phyloP scores from a whole-genome alignment of 2,797 vertebrate genomes.

The Silurus lanzhouensis region DNA sequence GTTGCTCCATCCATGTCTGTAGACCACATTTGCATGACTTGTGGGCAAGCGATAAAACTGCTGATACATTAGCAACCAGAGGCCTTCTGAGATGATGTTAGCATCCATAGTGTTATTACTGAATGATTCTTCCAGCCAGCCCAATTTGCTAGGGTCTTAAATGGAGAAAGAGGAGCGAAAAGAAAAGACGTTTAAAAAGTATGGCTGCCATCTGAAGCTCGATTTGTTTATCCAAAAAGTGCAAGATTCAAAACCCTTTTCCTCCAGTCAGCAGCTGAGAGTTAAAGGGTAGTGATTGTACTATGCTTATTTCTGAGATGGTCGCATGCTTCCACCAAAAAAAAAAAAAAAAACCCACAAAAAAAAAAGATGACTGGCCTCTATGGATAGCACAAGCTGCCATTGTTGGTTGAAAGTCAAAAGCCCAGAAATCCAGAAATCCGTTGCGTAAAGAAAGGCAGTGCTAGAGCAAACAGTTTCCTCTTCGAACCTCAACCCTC shows the following conservation, averaged over 20 bases:
- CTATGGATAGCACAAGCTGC: constrained; percentile 34
- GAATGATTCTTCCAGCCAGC: neutral
- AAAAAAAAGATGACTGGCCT: constrained; percentile 16
- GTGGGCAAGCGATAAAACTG: constrained; percentile 14
- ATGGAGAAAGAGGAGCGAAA: neutral
- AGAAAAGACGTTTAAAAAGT: neutral
- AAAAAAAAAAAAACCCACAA: neutral
- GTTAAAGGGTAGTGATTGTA: constrained; percentile 56
- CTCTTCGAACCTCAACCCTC: neutral
- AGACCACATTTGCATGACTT: neutral
- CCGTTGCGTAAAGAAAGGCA: constrained; percentile 16
- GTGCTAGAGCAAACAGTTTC: constrained; percentile 34
- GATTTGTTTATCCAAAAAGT: constrained; percentile 52
- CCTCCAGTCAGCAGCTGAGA: constrained; percentile 12
- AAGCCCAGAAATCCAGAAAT: constrained; percentile 21
- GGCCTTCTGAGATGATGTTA: constrained; percentile 26
- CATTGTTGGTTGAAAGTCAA: constrained; percentile 5
- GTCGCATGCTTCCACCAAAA: constrained; percentile 28
- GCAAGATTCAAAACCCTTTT: constrained; percentile 50
- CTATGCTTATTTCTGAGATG: constrained; percentile 48
- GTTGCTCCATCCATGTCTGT: neutral
- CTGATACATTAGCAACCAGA: constrained; percentile 5
- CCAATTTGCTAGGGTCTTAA: constrained; percentile 1
- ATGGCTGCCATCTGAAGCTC: constrained; percentile 49
- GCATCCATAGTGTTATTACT: constrained; percentile 37